Evolutionary conservation across 2,797 vertebrate species (phyloP), one percentile per base, ranked within the genome.

Genomic region (Pantherophis alleghaniensis): DNA sequence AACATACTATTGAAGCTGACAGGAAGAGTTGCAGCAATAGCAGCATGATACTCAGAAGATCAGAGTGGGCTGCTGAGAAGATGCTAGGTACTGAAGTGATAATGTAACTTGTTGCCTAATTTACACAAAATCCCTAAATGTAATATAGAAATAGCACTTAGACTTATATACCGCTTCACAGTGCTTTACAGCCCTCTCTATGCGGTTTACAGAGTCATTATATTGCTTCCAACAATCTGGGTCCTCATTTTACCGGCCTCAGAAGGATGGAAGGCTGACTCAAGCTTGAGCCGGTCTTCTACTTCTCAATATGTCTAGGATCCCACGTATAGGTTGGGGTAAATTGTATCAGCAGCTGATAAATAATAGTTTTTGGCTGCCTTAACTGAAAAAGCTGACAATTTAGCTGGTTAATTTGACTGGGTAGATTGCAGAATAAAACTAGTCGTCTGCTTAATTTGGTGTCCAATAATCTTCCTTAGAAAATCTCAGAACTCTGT

Each of bases 381-480:
- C 11, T 66, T 51, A 28, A 92, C 42, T 42, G 28, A 83, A 86
- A 56, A 13, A 12, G 47, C 10, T 53, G 20, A 0, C 7, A 0
- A 63, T 61, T 59, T 55, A 95, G 60, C 18, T 91, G 7, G 87
- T 95, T 92, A 20, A 89, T 20, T 47, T 83, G 20, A 24, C 37
- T 83, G 11, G 9, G 20, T 47, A 83, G 74, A 47, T 24, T 47
- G 37, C 20, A 11, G 22, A 83, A 83, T 83, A 47, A 47, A 47
- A 42, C 9, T 24, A 47, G 9, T 24, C 12, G 20, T 83, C 20
- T 47, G 20, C 7, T 47, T 47, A 47, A 83, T 83, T 47, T 24
- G 74, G 20, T 24, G 42, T 47, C 9, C 59, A 79, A 92, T 95
- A 91, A n/a, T 51, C 22, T 94, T 92, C 90, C 47, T 86, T 86